Evolutionary conservation across 2,113 vertebrate species (phyloP), one percentile per base, ranked within the genome.

Genomic region (Planiliza haematocheilus): DNA sequence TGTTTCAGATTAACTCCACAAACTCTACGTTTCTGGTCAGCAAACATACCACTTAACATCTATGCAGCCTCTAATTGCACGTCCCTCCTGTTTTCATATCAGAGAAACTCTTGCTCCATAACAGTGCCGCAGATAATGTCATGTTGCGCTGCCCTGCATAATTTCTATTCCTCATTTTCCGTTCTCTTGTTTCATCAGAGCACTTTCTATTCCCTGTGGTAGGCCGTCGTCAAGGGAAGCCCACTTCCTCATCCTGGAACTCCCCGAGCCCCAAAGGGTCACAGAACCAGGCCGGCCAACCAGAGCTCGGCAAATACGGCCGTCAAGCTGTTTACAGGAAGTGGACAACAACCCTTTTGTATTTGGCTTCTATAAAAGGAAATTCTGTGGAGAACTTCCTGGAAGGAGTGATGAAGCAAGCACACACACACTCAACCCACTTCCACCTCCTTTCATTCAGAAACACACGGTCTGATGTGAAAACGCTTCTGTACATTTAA

Each of bases 301-400:
- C 73, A 81, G 61, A 67, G 6, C 1, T 11, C 49, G 0, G 81
- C 72, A 72, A 82, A 83, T 50, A 0, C 64, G 20, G 70, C 71
- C 61, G 4, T 18, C 24, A 56, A 91, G 90, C 85, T 94, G 93
- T 94, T 94, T 93, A 94, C 94, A 94, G 94, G 94, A 94, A 94
- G 88, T 86, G 80, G 82, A 83, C 88, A 87, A 82, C 81, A 77
- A 76, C 87, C 79, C 93, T 91, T 93, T 93, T 94, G 91, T 93
- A 69, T 89, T 93, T 62, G 42, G 89, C 88, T 87, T 93, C 92
- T 93, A 93, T 92, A 94, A 93, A 94, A 94, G 94, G 94, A 92
- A 90, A 93, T 93, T 89, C 78, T 89, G 83, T 38, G 7, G 82
- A 88, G 77, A 70, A 86, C 93, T 94, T 93, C 94, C 93, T 93